Evolutionary conservation across 2,888 invertebrate genomes (phyloP), one percentile per base, ranked within the genome.

Genomic region (Thereva unica): DNA sequence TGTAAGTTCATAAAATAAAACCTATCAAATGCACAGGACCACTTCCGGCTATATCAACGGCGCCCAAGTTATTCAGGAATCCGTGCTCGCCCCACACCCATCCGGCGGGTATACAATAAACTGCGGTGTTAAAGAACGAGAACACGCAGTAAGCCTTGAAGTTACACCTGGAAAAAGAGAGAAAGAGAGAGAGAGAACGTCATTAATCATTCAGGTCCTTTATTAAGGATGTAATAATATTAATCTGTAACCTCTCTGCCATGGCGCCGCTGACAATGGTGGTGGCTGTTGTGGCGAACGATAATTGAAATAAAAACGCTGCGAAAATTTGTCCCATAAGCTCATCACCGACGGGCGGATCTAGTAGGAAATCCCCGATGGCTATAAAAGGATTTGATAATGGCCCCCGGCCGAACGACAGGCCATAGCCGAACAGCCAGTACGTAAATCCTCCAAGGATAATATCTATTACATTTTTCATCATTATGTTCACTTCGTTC

Each of bases 401-500:
- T 0, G 85, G 79, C 0, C 88, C 87, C 23, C 87, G 84, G 0
- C 95, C 96, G 76, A 93, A 96, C 4, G 94, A 93, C 80, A 96
- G 85, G 1, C 93, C 95, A 79, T 92, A 97, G 0, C 97, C 97
- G 77, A 96, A 94, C 42, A 93, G 86, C 97, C 97, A 97, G 80
- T 96, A 97, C 0, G 95, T 94, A 49, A 80, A 80, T 5, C 89
- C 96, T 3, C 96, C 96, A 23, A 97, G 85, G 0, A 94, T 92
- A 59, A 97, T 94, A 74, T 97, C 96, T 0, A 93, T 92, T 0
- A 95, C 88, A 76, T 96, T 96, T 80, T 97, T 97, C 91, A 97
- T 94, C 96, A 97, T 96, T 67, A 97, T 95, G 78, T 96, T 96
- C 0, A 95, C 94, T 83, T 96, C 95, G 77, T 96, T 96, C 81